Base-by-base conservation (phyloP, 2,888 invertebrate species). In the Latheticus oryzae region DNA sequence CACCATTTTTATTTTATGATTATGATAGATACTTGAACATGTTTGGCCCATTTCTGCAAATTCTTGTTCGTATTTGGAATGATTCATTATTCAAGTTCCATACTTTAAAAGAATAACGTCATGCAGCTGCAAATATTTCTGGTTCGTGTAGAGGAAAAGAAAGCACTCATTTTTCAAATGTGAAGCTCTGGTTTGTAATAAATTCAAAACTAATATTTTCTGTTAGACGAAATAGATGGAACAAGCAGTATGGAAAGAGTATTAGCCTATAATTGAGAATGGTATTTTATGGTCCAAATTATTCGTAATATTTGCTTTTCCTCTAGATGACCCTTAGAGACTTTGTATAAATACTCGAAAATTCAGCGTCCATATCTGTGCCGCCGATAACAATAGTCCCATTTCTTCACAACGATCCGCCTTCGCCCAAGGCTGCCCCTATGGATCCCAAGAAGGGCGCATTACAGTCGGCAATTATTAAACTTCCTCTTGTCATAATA, bases 321-420 rank as follows among this genome's bases (percentile, higher is more conserved):
- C 33, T 23, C 43, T n/a, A n/a, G n/a, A n/a, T n/a, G n/a, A n/a
- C n/a, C n/a, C n/a, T n/a, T 2, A 11, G 7, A 12, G 37, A 38
- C 42, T 33, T 42, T 48, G 54, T 54, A 57, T 58, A 61, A 61
- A 61, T 58, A 61, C 33, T 32, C 45, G 50, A 57, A 62, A 57
- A 59, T 62, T 56, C 57, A 56, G 53, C 50, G 50, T 56, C 57
- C 53, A 60, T 60, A 57, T 62, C 54, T 62, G 59, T 60, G 45
- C 52, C 48, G 38, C 56, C 50, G 59, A 62, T 62, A 62, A 62
- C 62, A 62, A 62, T 59, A 59, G 51, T 45, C 32, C 40, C 23
- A 43, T 53, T 57, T 53, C 42, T n/a, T n/a, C n/a, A n/a, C n/a
- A 47, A 32, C 26, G 26, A 15, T 33, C 5, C 33, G 9, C 33